Percentiles rank a stretch among this genome's conserved stretches.
These are phyloP conservation scores for Aphidius gifuensis DNA, from an alignment of 1,140 invertebrate genomes.

Conservation along the genomic window DNA sequence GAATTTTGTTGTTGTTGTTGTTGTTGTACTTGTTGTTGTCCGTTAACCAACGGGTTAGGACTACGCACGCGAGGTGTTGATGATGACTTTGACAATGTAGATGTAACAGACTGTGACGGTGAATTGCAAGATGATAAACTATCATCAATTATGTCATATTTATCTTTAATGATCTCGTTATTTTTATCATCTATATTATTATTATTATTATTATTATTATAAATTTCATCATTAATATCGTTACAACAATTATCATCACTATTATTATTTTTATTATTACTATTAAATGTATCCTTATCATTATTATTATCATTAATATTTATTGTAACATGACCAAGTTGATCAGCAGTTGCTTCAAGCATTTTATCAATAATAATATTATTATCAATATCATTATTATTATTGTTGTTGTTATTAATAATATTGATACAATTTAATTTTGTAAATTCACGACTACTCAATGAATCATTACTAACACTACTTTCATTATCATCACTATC, in stretches of 20 bases:
- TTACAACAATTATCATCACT: slow-evolving; percentile 7
- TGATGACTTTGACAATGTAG: slow-evolving; percentile 37
- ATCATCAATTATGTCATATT: slow-evolving; percentile 15
- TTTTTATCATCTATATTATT: slow-evolving; percentile 17
- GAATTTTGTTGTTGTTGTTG: slow-evolving; percentile 11
- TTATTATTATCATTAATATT: slow-evolving; percentile 18
- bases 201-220: slow-evolving; percentile 7
- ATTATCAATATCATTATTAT: background rate
- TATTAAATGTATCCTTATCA: slow-evolving; percentile 11
- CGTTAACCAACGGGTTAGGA: slow-evolving; percentile 26
- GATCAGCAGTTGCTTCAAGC: slow-evolving; percentile 1
- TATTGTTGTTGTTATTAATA: background rate
- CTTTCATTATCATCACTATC: slow-evolving; percentile 69
- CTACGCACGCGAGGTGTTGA: slow-evolving; percentile 36
- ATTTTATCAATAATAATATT: slow-evolving; percentile 7
- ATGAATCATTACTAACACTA: slow-evolving; percentile 69
- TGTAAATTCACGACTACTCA: slow-evolving; percentile 65
- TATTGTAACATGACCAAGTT: slow-evolving; percentile 8
- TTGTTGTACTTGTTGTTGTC: slow-evolving; percentile 11
- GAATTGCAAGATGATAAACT: slow-evolving; percentile 26
- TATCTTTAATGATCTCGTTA: slow-evolving; percentile 3
- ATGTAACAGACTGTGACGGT: slow-evolving; percentile 33
- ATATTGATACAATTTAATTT: slow-evolving; percentile 39
- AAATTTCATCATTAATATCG: background rate
- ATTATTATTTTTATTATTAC: background rate